Evolutionary conservation across 2,113 vertebrate species (phyloP).

Genomic region (Aix galericulata): DNA sequence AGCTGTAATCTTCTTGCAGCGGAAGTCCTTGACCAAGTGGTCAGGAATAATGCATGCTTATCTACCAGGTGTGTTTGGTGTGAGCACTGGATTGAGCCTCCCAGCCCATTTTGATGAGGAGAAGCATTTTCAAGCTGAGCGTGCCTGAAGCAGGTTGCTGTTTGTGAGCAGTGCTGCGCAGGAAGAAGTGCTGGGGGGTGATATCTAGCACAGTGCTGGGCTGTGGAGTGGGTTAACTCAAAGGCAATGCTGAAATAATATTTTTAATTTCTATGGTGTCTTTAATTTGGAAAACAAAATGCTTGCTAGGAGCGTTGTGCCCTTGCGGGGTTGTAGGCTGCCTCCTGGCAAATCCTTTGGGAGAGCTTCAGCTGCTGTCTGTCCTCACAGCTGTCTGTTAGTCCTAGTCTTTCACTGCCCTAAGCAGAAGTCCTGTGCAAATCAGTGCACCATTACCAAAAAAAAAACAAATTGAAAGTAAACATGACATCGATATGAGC

Average conservation of each 20-base stretch:
- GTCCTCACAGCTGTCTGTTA: background rate
- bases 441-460: background rate
- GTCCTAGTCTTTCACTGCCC: background rate
- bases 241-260: background rate
- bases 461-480: background rate
- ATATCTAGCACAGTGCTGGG: background rate
- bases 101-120: background rate
- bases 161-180: background rate
- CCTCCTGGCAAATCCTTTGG: background rate
- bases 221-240: background rate
- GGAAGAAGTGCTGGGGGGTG: background rate
- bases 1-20: background rate
- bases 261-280: background rate
- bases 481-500: background rate
- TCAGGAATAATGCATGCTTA: background rate
- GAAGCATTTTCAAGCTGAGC: background rate
- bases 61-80: background rate
- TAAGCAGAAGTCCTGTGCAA: background rate
- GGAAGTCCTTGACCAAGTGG: background rate
- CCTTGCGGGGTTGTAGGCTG: background rate
- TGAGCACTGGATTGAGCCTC: background rate
- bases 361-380: background rate
- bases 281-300: slow-evolving; percentile 26
- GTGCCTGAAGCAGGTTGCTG: background rate
- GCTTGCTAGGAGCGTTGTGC: background rate